A percentile compares a stretch with the other conserved stretches of the same genome.
Conservation (phyloP, 2,797 vertebrate genomes). For the Anguilla marmorata region DNA sequence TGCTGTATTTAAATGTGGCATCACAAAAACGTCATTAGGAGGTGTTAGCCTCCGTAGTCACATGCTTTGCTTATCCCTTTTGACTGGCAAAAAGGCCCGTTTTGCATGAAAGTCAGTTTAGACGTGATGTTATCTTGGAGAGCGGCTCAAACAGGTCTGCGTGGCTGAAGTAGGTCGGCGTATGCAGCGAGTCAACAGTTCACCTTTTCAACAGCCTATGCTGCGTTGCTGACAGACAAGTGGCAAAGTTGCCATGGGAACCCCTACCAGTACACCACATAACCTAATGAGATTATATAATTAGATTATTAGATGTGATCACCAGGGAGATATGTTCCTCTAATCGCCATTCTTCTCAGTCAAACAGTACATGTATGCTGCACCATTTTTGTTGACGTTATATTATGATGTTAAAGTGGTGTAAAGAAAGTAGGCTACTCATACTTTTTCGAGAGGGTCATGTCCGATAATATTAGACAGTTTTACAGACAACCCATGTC, state of each 20-base stretch:
- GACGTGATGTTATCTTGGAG: background rate
- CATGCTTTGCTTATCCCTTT: background rate
- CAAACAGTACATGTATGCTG: too few species aligned
- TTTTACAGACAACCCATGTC: background rate
- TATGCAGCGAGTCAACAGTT: background rate
- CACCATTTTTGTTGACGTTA: too few species aligned
- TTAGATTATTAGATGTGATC: background rate
- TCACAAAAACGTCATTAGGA: background rate
- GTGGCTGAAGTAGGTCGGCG: background rate
- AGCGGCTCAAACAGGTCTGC: background rate
- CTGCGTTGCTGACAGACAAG: background rate
- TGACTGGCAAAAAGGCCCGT: background rate
- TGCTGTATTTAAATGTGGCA: background rate
- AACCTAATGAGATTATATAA: background rate
- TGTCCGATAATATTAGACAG: too few species aligned
- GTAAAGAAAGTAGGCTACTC: too few species aligned
- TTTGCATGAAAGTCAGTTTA: background rate
- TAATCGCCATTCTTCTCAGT: background rate
- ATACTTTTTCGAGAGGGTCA: too few species aligned
- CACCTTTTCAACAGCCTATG: background rate
- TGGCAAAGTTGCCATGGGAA: background rate
- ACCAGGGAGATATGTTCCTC: background rate
- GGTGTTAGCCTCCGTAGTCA: background rate
- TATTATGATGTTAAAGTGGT: too few species aligned
- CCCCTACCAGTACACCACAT: background rate